Evolutionary conservation across 2,888 invertebrate species (phyloP).

Genomic region (Nipponacmea schrenckii): DNA sequence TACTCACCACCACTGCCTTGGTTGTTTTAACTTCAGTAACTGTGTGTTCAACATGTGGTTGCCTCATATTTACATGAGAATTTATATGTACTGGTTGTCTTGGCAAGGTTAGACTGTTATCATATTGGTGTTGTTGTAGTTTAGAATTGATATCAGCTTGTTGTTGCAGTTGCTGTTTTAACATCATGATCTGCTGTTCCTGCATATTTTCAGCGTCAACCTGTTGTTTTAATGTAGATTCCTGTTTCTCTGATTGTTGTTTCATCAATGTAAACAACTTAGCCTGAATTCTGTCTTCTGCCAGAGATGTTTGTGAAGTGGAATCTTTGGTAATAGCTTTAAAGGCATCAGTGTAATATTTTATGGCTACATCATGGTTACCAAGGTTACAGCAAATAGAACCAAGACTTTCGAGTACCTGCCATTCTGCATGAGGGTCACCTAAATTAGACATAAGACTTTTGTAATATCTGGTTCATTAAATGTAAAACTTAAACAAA

Average conservation of each 20-base stretch:
- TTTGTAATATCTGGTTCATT: neutral
- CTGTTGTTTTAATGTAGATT: neutral
- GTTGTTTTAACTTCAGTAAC: no score
- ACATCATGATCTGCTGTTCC: neutral
- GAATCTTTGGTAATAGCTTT: slow-evolving; percentile 10
- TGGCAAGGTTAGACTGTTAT: no score
- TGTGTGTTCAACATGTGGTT: no score
- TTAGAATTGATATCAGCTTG: neutral
- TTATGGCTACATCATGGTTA: slow-evolving; percentile 29
- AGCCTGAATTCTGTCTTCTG: slow-evolving; percentile 11
- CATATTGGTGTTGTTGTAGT: neutral
- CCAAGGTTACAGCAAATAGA: slow-evolving; percentile 39
- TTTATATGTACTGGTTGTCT: no score
- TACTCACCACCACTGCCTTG: no score
- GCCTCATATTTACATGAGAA: no score
- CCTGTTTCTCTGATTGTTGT: neutral
- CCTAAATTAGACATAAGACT: slow-evolving; percentile 29
- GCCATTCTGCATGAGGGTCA: slow-evolving; percentile 49
- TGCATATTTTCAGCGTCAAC: no score
- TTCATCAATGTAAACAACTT: slow-evolving; percentile 10
- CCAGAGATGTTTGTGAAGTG: neutral
- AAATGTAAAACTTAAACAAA: no score
- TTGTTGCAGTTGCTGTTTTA: neutral
- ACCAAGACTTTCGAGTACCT: slow-evolving; percentile 47
- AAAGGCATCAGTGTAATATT: slow-evolving; percentile 38